phyloP scores from a whole-genome alignment of 2,888 invertebrate species.

The Metellina segmentata region DNA sequence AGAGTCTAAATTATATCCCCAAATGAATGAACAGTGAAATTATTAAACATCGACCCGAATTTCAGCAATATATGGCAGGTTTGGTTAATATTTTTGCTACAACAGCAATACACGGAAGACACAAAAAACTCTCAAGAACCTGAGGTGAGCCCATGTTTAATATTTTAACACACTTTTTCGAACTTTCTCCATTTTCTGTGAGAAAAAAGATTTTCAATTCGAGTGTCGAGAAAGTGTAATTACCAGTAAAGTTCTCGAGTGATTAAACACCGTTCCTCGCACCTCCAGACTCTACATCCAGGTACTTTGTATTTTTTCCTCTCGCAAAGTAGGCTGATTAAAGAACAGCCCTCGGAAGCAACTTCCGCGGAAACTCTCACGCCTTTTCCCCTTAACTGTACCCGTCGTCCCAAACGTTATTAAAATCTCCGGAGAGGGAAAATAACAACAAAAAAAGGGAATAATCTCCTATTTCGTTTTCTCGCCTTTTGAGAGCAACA shows the following conservation, averaged over 20 bases:
- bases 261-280: background rate
- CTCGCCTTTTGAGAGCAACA: constrained; percentile 16
- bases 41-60: too few species aligned
- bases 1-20: too few species aligned
- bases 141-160: too few species aligned
- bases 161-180: too few species aligned
- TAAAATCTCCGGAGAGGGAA: constrained; percentile 47
- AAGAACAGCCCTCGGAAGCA: constrained; percentile 2
- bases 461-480: constrained; percentile 59
- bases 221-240: background rate
- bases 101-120: too few species aligned
- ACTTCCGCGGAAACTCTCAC: constrained; percentile 26
- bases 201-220: too few species aligned
- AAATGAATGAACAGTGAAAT: too few species aligned
- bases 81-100: too few species aligned
- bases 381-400: background rate
- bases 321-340: constrained; percentile 48
- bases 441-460: background rate
- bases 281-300: background rate
- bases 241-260: background rate
- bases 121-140: too few species aligned
- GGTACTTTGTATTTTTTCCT: background rate
- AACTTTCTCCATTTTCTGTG: too few species aligned
- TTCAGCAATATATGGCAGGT: too few species aligned
- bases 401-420: constrained; percentile 39